Evolutionary conservation across 2,888 invertebrate species (phyloP).

Genomic region (Chaitophorus viminalis): DNA sequence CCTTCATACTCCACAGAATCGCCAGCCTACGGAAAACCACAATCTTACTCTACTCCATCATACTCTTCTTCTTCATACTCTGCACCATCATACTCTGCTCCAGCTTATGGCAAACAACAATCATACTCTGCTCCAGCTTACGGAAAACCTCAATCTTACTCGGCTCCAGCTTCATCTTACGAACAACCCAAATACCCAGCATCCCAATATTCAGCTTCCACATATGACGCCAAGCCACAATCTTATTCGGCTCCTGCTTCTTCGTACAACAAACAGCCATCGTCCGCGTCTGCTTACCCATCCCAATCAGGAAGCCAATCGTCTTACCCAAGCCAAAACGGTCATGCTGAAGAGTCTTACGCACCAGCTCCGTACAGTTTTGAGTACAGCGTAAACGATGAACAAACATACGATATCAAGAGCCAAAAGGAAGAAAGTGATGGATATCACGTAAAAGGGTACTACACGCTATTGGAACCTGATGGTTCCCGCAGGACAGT

Average conservation of each 20-base stretch:
- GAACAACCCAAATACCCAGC: slow-evolving; percentile 28
- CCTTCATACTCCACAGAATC: no score
- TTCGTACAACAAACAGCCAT: slow-evolving; percentile 12
- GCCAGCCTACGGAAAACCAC: slow-evolving; percentile 30
- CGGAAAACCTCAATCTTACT: slow-evolving; percentile 13
- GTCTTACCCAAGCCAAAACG: slow-evolving; percentile 39
- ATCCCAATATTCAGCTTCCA: slow-evolving; percentile 27
- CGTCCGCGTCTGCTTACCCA: slow-evolving; percentile 13
- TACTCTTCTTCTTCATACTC: slow-evolving; percentile 17
- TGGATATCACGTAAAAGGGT: slow-evolving; percentile 69
- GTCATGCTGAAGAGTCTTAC: slow-evolving; percentile 43
- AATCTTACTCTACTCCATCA: slow-evolving; percentile 15
- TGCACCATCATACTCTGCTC: slow-evolving; percentile 9
- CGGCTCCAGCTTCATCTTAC: background rate
- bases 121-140: slow-evolving; percentile 1
- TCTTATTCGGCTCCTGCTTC: slow-evolving; percentile 32
- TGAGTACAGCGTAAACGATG: slow-evolving; percentile 67
- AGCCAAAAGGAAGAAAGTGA: slow-evolving; percentile 69
- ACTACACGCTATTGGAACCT: slow-evolving; percentile 49
- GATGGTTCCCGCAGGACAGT: slow-evolving; percentile 81
- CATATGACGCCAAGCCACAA: slow-evolving; percentile 57
- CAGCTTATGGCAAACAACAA: slow-evolving; percentile 6
- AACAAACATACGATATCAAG: slow-evolving; percentile 79
- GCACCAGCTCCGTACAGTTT: slow-evolving; percentile 48
- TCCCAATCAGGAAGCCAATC: background rate